Conservation (phyloP, 2,888 invertebrate species). For the Biston betularia region DNA sequence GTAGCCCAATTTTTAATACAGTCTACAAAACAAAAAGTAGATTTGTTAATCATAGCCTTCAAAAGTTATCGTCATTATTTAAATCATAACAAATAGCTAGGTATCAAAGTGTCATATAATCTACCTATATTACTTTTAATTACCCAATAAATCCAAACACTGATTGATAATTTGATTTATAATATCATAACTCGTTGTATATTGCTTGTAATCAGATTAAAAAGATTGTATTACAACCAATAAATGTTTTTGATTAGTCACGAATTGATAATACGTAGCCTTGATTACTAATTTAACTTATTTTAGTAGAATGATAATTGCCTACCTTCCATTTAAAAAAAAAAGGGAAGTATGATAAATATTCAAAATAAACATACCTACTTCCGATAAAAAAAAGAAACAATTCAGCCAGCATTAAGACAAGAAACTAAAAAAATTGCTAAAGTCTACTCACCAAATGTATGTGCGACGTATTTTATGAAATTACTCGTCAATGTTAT, state of each 20-base stretch:
- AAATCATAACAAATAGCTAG: no score
- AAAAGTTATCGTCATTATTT: no score
- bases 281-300: neutral
- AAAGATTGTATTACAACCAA: neutral
- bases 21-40: no score
- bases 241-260: neutral
- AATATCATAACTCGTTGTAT: neutral
- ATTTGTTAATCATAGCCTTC: no score
- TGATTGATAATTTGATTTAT: neutral
- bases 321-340: neutral
- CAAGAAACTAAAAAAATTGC: slow-evolving; percentile 1
- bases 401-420: slow-evolving; percentile 11
- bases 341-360: slow-evolving; percentile 1
- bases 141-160: neutral
- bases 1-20: no score
- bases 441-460: slow-evolving; percentile 59
- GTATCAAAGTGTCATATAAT: no score
- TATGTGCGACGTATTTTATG: slow-evolving; percentile 46
- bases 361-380: slow-evolving; percentile 2
- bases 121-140: no score
- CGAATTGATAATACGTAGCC: neutral
- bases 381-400: neutral
- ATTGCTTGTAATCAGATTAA: slow-evolving; percentile 20
- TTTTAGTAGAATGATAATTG: neutral
- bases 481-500: slow-evolving; percentile 14